These are phyloP conservation scores for Rattus norvegicus DNA, from an alignment of 2,113 vertebrate genomes.

Conservation along the genomic window GRCr8 NC_086023.1:110991001-110991500, in stretches of 20 bases:
- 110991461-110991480: not conserved
- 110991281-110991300: not conserved
- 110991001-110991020: not conserved
- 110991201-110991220: too few relatives aligned
- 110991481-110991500: not conserved
- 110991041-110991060: not conserved
- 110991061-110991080: not conserved
- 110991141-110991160: not conserved
- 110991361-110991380: not conserved
- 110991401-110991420: not conserved
- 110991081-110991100: not conserved
- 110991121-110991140: not conserved
- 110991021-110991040: not conserved
- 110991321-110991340: not conserved
- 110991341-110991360: not conserved
- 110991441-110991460: not conserved
- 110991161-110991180: not conserved
- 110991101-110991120: not conserved
- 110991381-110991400: constrained; percentile 27
- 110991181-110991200: not conserved
- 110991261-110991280: not conserved
- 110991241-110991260: not conserved
- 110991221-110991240: not conserved
- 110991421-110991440: constrained; percentile 23
- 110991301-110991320: not conserved